Conservation (phyloP, 1,140 invertebrate genomes). For the Hycleus phaleratus region DNA sequence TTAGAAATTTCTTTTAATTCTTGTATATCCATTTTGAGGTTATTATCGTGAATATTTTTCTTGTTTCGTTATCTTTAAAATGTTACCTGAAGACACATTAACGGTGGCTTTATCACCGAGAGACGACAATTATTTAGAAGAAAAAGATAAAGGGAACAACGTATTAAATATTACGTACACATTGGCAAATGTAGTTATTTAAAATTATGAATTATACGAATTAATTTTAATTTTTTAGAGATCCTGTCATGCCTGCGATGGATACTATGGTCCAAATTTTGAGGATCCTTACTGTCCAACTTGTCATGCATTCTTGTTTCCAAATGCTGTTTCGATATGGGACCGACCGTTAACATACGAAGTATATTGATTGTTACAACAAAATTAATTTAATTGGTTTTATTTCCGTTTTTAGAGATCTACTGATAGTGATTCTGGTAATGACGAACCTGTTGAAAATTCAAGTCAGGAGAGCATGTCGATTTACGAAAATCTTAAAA, state of each 20-base stretch:
- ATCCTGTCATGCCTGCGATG: constrained; percentile 58
- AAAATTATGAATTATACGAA: too few relatives aligned
- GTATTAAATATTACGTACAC: too few relatives aligned
- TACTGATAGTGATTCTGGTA: constrained; percentile 87
- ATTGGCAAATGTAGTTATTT: too few relatives aligned
- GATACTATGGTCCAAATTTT: constrained; percentile 87
- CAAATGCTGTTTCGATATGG: constrained; percentile 59
- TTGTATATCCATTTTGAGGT: too few relatives aligned
- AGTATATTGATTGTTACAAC: constrained; percentile 39
- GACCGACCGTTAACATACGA: constrained; percentile 48
- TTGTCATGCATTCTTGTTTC: constrained; percentile 86
- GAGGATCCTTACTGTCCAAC: constrained; percentile 86
- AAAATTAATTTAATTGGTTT: constrained; percentile 29
- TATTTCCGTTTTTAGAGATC: constrained; percentile 54
- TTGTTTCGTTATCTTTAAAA: too few relatives aligned
- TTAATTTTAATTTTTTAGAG: not conserved
- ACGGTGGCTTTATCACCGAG: too few relatives aligned
- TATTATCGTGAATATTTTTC: too few relatives aligned
- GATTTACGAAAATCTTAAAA: constrained; percentile 23
- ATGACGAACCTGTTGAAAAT: constrained; percentile 82
- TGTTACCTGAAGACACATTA: too few relatives aligned
- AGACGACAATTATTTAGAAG: too few relatives aligned
- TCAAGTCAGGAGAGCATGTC: constrained; percentile 24
- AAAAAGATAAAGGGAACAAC: too few relatives aligned
- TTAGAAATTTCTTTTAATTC: too few relatives aligned